Evolutionary conservation across 2,888 invertebrate species (phyloP), one percentile per base, ranked within the genome.

Genomic region (Pedicia rivosa): DNA sequence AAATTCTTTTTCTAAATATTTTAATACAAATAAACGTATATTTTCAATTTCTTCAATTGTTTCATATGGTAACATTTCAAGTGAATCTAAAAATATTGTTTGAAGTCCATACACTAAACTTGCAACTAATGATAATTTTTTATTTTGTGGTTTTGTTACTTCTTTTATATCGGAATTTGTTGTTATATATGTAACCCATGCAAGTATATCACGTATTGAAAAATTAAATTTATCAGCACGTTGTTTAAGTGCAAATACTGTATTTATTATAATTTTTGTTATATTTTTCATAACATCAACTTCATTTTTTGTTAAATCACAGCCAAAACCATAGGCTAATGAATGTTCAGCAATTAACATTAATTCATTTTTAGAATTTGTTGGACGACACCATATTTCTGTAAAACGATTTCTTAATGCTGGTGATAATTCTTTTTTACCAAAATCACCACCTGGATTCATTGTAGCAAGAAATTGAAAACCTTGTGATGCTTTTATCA

Each of bases 401-500:
- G 98, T 97, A 50, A 99, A 92, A 33, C 98, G 74, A 65, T 99
- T 99, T 35, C 98, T 68, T 35, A 98, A 63, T 0, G 98, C 97
- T 1, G 95, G 95, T 0, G 97, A 98, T 8, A 98, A 66, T 68
- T 99, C 98, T 56, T 98, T 98, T 57, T 99, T 99, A 3, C 98
- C 98, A 56, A 87, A 98, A 66, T 99, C 98, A 2, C 97, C 97
- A 9, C 97, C 95, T 6, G 98, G 98, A 65, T 99, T 99, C 98
- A 99, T 99, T 0, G 98, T 99, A 2, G 90, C 92, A 40, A 97
- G 72, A 50, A 98, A 86, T 48, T 84, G 78, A 55, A 98, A 99
- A 8, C 74, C 70, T 5, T 72, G 56, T 38, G 83, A 81, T 1
- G 74, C 70, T 28, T 80, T 68, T 3, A 78, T 65, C 20, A 73